Evolutionary conservation across 2,113 vertebrate genomes (phyloP).

Genomic region (Collichthys lucidus): DNA sequence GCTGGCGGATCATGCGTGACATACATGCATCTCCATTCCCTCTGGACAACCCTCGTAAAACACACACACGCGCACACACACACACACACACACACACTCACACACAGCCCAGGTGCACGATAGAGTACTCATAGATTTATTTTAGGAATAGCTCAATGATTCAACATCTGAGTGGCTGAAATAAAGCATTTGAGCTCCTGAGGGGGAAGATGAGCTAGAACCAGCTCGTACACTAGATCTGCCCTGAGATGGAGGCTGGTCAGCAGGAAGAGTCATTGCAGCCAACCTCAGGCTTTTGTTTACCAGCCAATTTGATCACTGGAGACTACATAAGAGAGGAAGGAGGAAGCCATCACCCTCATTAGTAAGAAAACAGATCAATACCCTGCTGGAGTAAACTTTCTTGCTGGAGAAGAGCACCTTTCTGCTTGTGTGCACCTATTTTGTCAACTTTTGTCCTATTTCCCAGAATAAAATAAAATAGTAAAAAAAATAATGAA

Average conservation of each 20-base stretch:
- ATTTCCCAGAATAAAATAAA: slow-evolving; percentile 62
- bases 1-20: slow-evolving; percentile 44
- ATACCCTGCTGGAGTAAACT: background rate
- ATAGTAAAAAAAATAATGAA: no score
- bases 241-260: slow-evolving; percentile 25
- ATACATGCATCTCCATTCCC: slow-evolving; percentile 29
- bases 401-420: slow-evolving; percentile 44
- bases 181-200: slow-evolving; percentile 52
- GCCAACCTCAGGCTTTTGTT: slow-evolving; percentile 17
- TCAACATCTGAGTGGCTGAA: slow-evolving; percentile 67
- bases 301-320: slow-evolving; percentile 31
- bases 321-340: slow-evolving; percentile 26
- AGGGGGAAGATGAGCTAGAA: slow-evolving; percentile 33
- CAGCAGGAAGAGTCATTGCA: slow-evolving; percentile 28
- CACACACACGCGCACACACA: slow-evolving; percentile 17
- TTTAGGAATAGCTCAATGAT: slow-evolving; percentile 66
- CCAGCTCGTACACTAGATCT: slow-evolving; percentile 33
- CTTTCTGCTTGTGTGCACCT: slow-evolving; percentile 41
- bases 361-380: slow-evolving; percentile 61
- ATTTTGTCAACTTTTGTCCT: slow-evolving; percentile 51
- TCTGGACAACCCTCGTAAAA: slow-evolving; percentile 24
- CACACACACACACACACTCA: slow-evolving; percentile 24
- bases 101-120: slow-evolving; percentile 39
- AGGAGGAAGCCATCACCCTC: slow-evolving; percentile 45
- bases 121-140: slow-evolving; percentile 58